A percentile compares a stretch with the other conserved stretches of the same genome.
These are phyloP conservation scores for Euglossa dilemma DNA, from an alignment of 1,140 invertebrate genomes.

Conservation along the genomic window DNA sequence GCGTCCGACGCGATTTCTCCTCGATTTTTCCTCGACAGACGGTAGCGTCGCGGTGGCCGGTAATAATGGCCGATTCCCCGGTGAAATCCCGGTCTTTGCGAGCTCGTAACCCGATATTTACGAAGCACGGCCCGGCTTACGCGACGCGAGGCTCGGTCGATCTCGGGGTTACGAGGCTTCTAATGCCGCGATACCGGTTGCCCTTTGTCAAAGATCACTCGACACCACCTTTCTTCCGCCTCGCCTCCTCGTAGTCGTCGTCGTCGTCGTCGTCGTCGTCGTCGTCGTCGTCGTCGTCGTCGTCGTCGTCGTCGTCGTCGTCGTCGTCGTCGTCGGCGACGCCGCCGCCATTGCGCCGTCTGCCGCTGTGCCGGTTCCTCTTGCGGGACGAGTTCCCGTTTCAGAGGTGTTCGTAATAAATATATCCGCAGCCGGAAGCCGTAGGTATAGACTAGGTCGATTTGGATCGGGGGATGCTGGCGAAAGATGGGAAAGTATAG, in stretches of 20 bases:
- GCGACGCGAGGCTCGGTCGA: background rate
- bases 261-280: background rate
- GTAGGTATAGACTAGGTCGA: background rate
- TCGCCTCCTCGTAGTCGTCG: too few relatives aligned
- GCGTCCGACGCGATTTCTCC: too few relatives aligned
- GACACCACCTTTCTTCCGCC: background rate
- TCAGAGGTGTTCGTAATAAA: background rate
- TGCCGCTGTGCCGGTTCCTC: background rate
- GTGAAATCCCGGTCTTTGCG: slow-evolving; percentile 59
- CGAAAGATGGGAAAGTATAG: background rate
- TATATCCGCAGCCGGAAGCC: background rate
- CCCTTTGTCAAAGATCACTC: slow-evolving; percentile 50
- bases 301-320: background rate
- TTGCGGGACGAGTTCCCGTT: background rate
- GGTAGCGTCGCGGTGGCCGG: background rate
- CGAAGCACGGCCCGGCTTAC: slow-evolving; percentile 4
- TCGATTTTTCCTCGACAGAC: slow-evolving; percentile 14
- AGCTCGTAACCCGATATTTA: slow-evolving; percentile 61
- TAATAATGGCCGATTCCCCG: slow-evolving; percentile 54
- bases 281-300: background rate
- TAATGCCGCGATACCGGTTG: slow-evolving; percentile 50
- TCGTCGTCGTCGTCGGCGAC: background rate
- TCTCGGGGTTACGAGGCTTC: slow-evolving; percentile 17
- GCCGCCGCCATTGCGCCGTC: background rate
- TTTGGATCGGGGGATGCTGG: background rate